Evolutionary conservation across 2,113 vertebrate genomes (phyloP).

Genomic region (Acinonyx jubatus): DNA sequence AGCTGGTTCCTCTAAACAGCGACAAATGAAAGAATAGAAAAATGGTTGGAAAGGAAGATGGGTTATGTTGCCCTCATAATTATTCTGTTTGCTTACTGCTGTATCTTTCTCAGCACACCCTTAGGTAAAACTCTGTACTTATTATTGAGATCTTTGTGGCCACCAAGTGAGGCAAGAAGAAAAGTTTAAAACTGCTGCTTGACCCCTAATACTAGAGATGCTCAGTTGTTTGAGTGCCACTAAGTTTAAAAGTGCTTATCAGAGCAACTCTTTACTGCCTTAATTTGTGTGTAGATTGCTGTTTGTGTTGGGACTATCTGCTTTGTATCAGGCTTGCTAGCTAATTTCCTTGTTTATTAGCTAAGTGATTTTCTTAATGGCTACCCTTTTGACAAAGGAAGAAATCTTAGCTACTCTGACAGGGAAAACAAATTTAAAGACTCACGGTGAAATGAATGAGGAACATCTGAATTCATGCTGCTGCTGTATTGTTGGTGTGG

Average conservation of each 20-base stretch:
- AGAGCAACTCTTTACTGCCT: conserved; percentile 27
- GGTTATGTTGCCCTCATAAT: background rate
- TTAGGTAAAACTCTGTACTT: background rate
- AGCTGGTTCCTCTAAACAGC: background rate
- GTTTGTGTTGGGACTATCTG: conserved; percentile 1
- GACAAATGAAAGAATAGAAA: background rate
- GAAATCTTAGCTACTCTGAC: conserved; percentile 29
- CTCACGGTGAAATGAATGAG: background rate
- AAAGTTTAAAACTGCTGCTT: background rate
- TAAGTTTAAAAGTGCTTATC: conserved; percentile 46
- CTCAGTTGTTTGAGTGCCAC: background rate
- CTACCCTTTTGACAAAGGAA: conserved; percentile 58
- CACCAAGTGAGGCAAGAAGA: background rate
- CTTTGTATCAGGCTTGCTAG: conserved; percentile 43
- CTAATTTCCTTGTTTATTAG: conserved; percentile 69
- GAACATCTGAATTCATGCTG: conserved; percentile 10
- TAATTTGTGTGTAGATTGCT: conserved; percentile 37
- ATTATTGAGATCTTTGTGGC: background rate
- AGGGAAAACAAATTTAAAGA: conserved; percentile 10
- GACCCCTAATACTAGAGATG: background rate
- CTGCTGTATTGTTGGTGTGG: background rate
- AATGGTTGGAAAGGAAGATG: background rate
- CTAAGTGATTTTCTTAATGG: conserved; percentile 64
- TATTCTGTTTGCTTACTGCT: background rate
- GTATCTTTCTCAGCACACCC: background rate